Conservation (phyloP, 2,113 vertebrate species). For the Aspidoscelis tigris region DNA sequence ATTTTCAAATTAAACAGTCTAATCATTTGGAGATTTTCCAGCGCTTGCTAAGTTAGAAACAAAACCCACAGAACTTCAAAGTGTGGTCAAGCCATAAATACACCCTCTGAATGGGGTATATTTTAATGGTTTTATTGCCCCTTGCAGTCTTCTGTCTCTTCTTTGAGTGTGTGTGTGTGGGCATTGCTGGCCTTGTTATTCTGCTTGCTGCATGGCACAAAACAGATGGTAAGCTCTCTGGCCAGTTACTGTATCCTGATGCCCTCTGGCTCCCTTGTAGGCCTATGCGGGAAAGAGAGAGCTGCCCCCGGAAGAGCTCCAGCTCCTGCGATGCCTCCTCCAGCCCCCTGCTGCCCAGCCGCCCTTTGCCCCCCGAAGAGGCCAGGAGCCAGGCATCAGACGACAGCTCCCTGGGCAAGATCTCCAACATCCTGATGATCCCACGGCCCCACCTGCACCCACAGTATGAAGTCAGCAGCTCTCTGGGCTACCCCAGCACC, state of each 20-base stretch:
- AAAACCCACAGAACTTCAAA: no score
- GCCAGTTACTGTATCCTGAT: not conserved
- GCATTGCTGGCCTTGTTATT: no score
- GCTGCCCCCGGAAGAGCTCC: constrained; percentile 87
- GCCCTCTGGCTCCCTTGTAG: constrained; percentile 59
- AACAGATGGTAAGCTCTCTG: not conserved
- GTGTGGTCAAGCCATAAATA: no score
- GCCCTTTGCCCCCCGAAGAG: constrained; percentile 81
- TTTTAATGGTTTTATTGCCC: no score
- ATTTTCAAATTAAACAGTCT: no score
- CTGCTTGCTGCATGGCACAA: no score
- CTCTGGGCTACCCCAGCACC: constrained; percentile 93
- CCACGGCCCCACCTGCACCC: constrained; percentile 82
- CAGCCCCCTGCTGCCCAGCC: constrained; percentile 81
- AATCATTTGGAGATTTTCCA: no score
- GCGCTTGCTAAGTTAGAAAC: no score
- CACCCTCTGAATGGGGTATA: no score
- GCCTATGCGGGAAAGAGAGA: constrained; percentile 79
- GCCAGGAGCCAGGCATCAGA: constrained; percentile 93
- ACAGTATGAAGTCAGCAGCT: constrained; percentile 98
- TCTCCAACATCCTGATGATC: constrained; percentile 93
- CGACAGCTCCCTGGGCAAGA: constrained; percentile 89
- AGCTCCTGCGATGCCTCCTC: constrained; percentile 85
- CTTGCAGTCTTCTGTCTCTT: no score
- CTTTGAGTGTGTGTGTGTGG: no score